phyloP scores from a whole-genome alignment of 2,797 vertebrate genomes.

The Lophura swinhoii region DNA sequence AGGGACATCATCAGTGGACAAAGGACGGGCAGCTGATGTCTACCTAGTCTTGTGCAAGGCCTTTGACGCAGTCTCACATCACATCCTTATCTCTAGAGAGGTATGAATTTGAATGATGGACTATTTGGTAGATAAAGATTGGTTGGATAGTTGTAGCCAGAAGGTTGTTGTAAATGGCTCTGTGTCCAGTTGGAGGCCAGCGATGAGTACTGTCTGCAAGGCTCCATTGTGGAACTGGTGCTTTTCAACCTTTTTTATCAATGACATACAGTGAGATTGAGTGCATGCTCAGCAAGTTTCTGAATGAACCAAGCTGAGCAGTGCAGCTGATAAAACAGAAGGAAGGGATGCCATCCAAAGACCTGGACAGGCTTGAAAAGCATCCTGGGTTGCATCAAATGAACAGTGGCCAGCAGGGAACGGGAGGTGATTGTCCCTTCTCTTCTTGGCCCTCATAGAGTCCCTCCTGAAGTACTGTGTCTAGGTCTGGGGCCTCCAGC shows the following conservation, averaged over 20 bases:
- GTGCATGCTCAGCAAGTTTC: not conserved
- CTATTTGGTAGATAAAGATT: not conserved
- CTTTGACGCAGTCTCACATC: not conserved
- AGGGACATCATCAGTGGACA: no score
- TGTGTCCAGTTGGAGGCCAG: not conserved
- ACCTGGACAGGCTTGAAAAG: no score
- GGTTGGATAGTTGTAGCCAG: not conserved
- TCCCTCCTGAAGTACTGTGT: no score
- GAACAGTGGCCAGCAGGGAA: no score
- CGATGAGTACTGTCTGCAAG: not conserved
- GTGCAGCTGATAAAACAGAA: not conserved
- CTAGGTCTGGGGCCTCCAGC: no score
- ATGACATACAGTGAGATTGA: not conserved
- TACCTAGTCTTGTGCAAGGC: no score
- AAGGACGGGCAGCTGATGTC: no score
- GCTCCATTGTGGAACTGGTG: not conserved
- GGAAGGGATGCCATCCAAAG: no score
- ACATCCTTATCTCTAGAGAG: not conserved
- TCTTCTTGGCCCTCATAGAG: no score
- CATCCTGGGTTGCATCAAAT: no score
- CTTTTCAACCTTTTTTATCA: not conserved
- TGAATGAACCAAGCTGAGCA: not conserved
- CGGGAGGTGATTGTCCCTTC: no score
- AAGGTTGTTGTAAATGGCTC: not conserved
- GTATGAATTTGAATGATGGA: not conserved